Conservation (phyloP, 2,113 vertebrate genomes). For the Brevimyrus niger region DNA sequence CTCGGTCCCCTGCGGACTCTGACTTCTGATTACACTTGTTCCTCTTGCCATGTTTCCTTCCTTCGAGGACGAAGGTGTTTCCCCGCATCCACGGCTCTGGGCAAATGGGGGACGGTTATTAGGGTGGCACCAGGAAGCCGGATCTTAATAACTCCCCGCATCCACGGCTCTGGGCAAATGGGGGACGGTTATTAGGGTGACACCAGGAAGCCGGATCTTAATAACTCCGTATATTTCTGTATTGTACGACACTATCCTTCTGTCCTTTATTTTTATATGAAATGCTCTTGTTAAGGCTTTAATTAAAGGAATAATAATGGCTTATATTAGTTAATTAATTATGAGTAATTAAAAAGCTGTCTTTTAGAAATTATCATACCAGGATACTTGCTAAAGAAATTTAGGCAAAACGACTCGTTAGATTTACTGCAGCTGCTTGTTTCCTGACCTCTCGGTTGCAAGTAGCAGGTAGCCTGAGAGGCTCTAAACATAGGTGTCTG, state of each 20-base stretch:
- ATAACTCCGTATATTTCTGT: neutral
- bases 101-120: neutral
- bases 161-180: too few species aligned
- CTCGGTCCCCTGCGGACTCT: neutral
- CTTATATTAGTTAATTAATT: neutral
- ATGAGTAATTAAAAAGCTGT: neutral
- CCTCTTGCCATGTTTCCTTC: neutral
- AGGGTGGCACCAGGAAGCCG: neutral
- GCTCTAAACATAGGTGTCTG: neutral
- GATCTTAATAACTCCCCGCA: neutral
- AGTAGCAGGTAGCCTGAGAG: neutral
- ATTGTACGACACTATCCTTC: too few species aligned
- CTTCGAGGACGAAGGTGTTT: neutral
- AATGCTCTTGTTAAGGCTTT: neutral
- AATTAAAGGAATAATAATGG: neutral
- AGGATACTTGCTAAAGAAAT: neutral
- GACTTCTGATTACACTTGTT: neutral
- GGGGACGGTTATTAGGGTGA: too few species aligned
- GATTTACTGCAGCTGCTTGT: neutral
- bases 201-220: too few species aligned
- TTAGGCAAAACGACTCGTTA: neutral
- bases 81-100: neutral
- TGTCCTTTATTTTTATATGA: neutral
- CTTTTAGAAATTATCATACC: neutral
- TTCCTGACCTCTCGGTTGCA: neutral